Evolutionary conservation across 2,797 vertebrate species (phyloP).

Genomic region (Gallirallus australis): DNA sequence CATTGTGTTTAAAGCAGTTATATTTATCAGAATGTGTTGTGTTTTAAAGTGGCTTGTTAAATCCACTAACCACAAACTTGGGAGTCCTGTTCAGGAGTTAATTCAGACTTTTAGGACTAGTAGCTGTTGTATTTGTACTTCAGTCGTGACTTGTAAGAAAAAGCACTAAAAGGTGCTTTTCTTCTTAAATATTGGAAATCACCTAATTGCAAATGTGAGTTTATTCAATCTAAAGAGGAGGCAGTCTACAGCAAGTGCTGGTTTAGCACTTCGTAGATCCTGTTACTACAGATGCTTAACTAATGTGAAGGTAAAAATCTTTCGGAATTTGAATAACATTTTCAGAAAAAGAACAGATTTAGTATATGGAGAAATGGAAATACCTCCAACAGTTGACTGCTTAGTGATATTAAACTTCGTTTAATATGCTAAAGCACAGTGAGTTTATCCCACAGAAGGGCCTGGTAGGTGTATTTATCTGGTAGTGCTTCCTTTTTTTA

Average conservation of each 20-base stretch:
- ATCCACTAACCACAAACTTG: not conserved
- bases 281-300: not conserved
- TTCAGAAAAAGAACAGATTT: not conserved
- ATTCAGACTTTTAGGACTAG: not conserved
- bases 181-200: not conserved
- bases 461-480: not conserved
- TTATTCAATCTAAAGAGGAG: not conserved
- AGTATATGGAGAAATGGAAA: not conserved
- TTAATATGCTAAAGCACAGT: not conserved
- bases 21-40: not conserved
- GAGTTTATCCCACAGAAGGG: not conserved
- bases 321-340: not conserved
- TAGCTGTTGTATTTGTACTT: not conserved
- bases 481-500: not conserved
- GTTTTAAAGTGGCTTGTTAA: not conserved
- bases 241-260: not conserved
- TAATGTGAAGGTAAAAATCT: not conserved
- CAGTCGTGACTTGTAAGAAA: not conserved
- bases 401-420: too few relatives aligned
- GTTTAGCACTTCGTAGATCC: not conserved
- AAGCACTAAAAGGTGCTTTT: not conserved
- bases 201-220: not conserved
- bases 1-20: not conserved
- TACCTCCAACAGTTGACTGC: not conserved
- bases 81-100: not conserved